Base-by-base conservation (phyloP, 1,140 invertebrate species). In the Coenobita brevimanus region DNA sequence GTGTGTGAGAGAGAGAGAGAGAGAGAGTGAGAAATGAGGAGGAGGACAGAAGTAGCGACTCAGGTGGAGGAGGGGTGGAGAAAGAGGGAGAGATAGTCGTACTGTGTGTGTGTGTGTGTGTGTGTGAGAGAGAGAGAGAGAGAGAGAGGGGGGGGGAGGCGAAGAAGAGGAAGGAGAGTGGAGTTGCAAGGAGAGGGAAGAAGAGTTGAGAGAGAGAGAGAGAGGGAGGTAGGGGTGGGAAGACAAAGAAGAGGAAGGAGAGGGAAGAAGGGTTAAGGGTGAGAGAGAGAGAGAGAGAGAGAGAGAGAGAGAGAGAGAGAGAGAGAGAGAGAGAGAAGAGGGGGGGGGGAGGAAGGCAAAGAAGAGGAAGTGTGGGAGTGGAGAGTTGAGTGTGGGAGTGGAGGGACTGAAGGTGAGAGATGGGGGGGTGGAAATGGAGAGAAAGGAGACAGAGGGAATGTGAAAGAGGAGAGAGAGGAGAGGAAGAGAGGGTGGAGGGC, bases 221-320 rank as follows among this genome's bases (percentile, higher is more conserved):
- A 76, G 17, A 69, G 2, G 4, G 64, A 69, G 64, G 33, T 13
- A 69, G 1, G 33, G 64, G 33, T 0, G 2, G 64, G 3, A 24
- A 69, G 4, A 27, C 64, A 27, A 33, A 1, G n/a, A 27, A 33
- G 4, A 69, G 24, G 24, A 69, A 69, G 33, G 33, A 2, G 33
- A 2, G 24, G 33, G 2, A 2, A 2, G 1, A 1, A 76, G 0
- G 41, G 38, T n/a, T 41, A 17, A 3, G 3, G 41, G 73, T 38
- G 33, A 76, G 73, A 76, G 33, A 76, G 73, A 76, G 33, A 43
- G 36, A 76, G 33, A 76, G 33, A 76, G 73, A 76, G 33, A 76
- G 73, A 76, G 3, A 76, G 73, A 46, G 0, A 76, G 38, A 76
- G 0, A 2, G 36, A 76, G 6, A 76, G 0, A n/a, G 24, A 27